phyloP scores from a whole-genome alignment of 2,888 invertebrate species.

The Drosophila nigritarsus region DNA sequence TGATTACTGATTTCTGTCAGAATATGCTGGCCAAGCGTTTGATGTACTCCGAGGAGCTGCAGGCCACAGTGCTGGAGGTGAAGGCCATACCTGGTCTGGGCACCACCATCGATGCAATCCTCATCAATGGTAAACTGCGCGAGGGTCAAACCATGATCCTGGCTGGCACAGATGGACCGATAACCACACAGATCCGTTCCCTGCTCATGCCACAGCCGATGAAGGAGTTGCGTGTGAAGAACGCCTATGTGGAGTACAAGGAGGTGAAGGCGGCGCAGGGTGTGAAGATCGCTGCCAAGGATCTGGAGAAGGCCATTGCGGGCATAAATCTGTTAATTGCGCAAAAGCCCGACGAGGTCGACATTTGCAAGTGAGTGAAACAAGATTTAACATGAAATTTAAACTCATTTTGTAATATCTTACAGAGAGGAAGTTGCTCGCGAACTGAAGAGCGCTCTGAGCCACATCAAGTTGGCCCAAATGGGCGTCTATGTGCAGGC shows the following conservation, averaged over 20 bases:
- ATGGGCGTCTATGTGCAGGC: constrained; percentile 99
- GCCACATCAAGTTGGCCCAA: constrained; percentile 95
- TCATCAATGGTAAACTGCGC: constrained; percentile 97
- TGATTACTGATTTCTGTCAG: constrained; percentile 97
- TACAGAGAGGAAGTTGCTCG: constrained; percentile 93
- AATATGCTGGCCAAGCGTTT: constrained; percentile 94
- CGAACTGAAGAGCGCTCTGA: constrained; percentile 95
- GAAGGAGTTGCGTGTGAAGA: constrained; percentile 98
- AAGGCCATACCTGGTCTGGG: constrained; percentile 98
- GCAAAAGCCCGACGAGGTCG: constrained; percentile 96
- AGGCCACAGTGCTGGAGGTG: constrained; percentile 94
- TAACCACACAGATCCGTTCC: constrained; percentile 98
- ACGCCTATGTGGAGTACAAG: constrained; percentile 96
- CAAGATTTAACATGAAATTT: neutral
- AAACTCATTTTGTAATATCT: constrained; percentile 40
- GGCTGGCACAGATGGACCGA: constrained; percentile 99
- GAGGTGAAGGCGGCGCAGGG: constrained; percentile 98
- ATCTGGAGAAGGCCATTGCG: constrained; percentile 98
- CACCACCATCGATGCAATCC: constrained; percentile 99
- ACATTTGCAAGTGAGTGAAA: constrained; percentile 88
- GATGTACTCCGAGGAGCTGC: constrained; percentile 96
- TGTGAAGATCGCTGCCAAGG: constrained; percentile 99
- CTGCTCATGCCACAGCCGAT: constrained; percentile 99
- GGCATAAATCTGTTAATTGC: constrained; percentile 97
- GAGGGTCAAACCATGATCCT: constrained; percentile 98